Base-by-base conservation (phyloP, 2,888 invertebrate genomes). In the Diogma glabrata region DNA sequence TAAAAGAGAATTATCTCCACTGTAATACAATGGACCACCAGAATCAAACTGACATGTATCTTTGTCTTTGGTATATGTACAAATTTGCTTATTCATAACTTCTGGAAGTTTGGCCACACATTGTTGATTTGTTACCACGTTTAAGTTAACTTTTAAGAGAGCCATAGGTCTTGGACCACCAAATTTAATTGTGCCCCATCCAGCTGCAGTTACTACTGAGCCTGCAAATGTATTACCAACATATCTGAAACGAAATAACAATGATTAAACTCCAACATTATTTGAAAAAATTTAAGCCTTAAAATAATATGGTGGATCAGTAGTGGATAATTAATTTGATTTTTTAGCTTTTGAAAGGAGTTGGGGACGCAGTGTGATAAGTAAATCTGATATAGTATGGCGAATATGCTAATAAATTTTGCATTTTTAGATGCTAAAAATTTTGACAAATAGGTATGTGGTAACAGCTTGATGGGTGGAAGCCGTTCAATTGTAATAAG, bases 1-100 rank as follows among this genome's bases (percentile, higher is more conserved):
- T 1, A 73, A 57, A 2, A 69, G 60, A 0, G 66, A 69, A 0
- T 63, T 70, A 0, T 51, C 17, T 54, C 79, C 76, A 49, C 68
- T 65, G 71, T 74, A 78, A 2, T 78, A 59, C 0, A 72, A 52
- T 0, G 81, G 79, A 0, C 81, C 80, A 3, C 81, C 81, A 5
- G 78, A 75, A 59, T 78, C 70, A 50, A 59, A 60, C 64, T 67
- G 74, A 52, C 78, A 78, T 1, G 75, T 63, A 56, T 78, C 78
- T 54, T 63, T 70, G 14, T 58, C 61, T n/a, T 47, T 40, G 0
- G 57, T 49, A 47, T 56, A 68, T 2, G 75, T 72, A 52, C 75
- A 75, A 6, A 74, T 52, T 49, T 61, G 62, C 50, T 45, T 9
- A 55, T 63, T 50, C 12, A 62, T 49, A 36, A 53, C 17, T 55